Evolutionary conservation across 92 coral and sea anemone genomes (phyloP).

Genomic region (Scolanthus callimorphus): DNA sequence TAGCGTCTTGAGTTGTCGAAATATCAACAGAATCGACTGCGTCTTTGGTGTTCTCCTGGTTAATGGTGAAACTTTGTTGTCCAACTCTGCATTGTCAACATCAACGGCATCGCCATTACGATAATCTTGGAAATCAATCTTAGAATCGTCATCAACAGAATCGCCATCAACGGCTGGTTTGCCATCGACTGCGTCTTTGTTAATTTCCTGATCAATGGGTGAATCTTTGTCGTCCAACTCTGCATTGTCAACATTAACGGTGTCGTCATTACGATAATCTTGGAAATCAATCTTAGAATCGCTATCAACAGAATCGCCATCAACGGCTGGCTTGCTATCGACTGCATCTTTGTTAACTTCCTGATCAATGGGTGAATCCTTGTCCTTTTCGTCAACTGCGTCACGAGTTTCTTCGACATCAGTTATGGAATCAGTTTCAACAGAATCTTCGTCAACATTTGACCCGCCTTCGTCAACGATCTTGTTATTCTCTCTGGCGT

Average conservation of each 20-base stretch:
- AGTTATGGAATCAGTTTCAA: neutral
- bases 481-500: slow-evolving; percentile 3
- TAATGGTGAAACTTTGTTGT: too few species aligned
- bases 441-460: slow-evolving; percentile 1
- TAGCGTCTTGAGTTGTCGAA: too few species aligned
- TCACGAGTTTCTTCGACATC: slow-evolving; percentile 3
- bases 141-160: neutral
- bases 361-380: neutral
- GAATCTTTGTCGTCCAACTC: neutral
- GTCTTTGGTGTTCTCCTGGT: neutral
- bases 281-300: neutral
- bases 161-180: neutral
- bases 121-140: too few species aligned
- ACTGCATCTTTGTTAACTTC: neutral
- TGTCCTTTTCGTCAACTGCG: neutral
- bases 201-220: neutral
- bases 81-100: neutral
- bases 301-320: neutral
- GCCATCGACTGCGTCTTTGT: too few species aligned
- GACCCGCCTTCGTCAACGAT: neutral
- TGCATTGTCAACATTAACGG: neutral
- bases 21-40: too few species aligned
- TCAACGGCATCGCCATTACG: neutral
- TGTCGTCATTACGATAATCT: neutral
- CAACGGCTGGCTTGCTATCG: too few species aligned